phyloP scores from a whole-genome alignment of 2,888 invertebrate species.

The Cephus runcator region DNA sequence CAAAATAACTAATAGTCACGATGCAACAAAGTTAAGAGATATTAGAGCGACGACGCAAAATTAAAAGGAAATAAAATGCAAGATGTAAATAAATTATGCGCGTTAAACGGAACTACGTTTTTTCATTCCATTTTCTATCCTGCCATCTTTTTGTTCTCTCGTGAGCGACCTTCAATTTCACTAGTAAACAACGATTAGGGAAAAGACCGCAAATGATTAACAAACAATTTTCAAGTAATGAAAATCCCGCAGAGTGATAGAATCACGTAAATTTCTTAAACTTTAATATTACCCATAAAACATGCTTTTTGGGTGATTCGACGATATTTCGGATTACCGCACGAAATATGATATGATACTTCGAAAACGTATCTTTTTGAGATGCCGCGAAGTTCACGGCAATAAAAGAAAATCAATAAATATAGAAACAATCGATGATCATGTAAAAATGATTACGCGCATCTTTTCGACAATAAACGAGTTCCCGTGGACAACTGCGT shows the following conservation, averaged over 20 bases:
- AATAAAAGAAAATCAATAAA: slow-evolving; percentile 33
- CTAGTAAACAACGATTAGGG: neutral
- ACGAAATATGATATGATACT: neutral
- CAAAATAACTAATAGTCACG: neutral
- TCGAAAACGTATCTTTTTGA: neutral
- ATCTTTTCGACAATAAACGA: neutral
- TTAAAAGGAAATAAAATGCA: neutral
- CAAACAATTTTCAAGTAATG: neutral
- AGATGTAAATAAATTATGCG: neutral
- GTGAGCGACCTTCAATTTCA: too few species aligned
- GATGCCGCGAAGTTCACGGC: slow-evolving; percentile 26
- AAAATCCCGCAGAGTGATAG: neutral
- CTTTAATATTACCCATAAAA: neutral
- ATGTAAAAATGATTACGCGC: slow-evolving; percentile 6
- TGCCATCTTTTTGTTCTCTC: neutral
- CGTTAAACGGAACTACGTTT: neutral
- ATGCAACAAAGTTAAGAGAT: neutral
- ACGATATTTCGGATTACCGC: neutral
- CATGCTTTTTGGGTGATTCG: neutral
- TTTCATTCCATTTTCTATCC: neutral
- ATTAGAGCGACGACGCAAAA: neutral
- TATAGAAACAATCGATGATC: slow-evolving; percentile 30
- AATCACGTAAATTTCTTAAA: neutral
- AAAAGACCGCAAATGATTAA: neutral
- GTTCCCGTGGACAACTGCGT: slow-evolving; percentile 8